A percentile compares a stretch with the other conserved stretches of the same genome.
phyloP scores from a whole-genome alignment of 1,140 invertebrate species.

The Heterodera schachtii region DNA sequence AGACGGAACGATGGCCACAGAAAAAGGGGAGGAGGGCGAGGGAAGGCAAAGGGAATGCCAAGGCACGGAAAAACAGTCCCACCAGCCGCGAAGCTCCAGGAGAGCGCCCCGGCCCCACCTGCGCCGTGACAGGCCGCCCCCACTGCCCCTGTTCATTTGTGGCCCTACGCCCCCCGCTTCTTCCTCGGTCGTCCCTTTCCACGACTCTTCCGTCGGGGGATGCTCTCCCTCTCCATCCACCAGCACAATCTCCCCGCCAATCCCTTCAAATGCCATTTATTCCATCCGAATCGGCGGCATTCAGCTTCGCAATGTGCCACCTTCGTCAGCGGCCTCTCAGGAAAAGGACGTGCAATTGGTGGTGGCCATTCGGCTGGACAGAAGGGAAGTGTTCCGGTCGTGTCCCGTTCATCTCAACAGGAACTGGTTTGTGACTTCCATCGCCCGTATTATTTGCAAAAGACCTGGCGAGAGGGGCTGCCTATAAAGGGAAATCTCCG shows the following conservation, averaged over 20 bases:
- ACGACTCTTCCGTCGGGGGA: background rate
- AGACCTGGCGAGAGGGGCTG: background rate
- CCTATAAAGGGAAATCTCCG: background rate
- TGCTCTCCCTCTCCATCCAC: background rate
- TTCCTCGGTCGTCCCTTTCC: background rate
- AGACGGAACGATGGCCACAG: background rate
- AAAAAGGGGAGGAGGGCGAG: background rate
- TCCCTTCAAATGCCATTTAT: background rate
- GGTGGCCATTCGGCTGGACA: constrained; percentile 14
- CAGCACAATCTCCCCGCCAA: background rate
- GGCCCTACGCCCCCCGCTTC: background rate
- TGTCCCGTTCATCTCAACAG: constrained; percentile 19
- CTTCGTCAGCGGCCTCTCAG: background rate
- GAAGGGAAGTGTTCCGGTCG: constrained; percentile 23
- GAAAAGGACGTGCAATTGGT: background rate
- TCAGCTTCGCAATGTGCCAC: constrained; percentile 10
- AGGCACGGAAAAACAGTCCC: background rate
- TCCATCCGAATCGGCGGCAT: constrained; percentile 19
- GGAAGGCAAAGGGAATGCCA: background rate
- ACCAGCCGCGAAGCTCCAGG: background rate
- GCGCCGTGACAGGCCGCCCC: constrained; percentile 8
- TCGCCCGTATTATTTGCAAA: background rate
- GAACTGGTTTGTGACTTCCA: background rate
- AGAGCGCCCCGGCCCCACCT: background rate
- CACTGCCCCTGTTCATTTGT: background rate